Percentiles rank a stretch among this genome's conserved stretches.
Evolutionary conservation across 2,113 vertebrate species (phyloP).

Genomic region (Onychorhynchus coronatus): DNA sequence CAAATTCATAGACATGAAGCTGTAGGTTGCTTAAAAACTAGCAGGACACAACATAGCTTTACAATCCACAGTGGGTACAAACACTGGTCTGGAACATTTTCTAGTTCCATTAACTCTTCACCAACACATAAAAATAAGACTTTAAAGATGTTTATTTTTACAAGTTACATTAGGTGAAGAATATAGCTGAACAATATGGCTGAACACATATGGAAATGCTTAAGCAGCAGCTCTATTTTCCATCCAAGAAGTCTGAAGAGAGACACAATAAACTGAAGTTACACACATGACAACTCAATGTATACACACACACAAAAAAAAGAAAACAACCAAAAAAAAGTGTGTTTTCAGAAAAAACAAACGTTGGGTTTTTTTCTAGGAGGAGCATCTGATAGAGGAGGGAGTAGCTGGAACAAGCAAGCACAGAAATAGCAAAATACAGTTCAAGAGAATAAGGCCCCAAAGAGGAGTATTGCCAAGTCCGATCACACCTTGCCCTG

Average conservation of each 20-base stretch:
- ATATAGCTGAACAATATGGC: neutral
- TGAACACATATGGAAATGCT: slow-evolving; percentile 40
- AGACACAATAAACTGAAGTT: slow-evolving; percentile 20
- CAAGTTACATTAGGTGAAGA: slow-evolving; percentile 14
- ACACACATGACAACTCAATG: neutral
- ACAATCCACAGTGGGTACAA: neutral
- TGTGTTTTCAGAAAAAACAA: neutral
- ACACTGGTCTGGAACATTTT: neutral
- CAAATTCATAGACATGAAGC: neutral
- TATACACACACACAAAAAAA: neutral
- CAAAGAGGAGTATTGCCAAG: neutral
- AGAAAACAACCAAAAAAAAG: neutral
- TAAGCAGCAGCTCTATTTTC: slow-evolving; percentile 35
- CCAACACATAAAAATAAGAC: neutral
- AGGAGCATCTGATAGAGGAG: neutral
- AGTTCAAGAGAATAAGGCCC: neutral
- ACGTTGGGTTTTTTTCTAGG: neutral
- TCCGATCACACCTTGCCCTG: neutral
- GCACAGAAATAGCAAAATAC: neutral
- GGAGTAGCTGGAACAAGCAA: neutral
- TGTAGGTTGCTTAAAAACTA: neutral
- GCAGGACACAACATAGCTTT: neutral
- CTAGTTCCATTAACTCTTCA: neutral
- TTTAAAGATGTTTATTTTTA: neutral
- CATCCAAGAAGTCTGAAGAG: neutral